Evolutionary conservation across 2,888 invertebrate species (phyloP).

Genomic region (Entomobrya proxima): DNA sequence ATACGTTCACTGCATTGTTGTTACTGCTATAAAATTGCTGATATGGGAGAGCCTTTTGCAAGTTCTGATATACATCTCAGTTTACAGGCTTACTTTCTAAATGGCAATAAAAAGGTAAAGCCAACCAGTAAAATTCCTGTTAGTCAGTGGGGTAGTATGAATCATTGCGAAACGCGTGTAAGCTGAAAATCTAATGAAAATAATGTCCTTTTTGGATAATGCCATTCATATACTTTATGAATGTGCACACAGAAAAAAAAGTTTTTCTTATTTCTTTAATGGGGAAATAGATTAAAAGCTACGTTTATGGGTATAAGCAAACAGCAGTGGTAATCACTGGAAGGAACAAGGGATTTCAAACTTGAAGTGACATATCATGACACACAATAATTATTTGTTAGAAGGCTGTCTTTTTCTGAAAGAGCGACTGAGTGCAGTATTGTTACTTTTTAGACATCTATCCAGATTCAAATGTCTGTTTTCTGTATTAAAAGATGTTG

Average conservation of each 20-base stretch:
- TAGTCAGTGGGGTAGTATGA: neutral
- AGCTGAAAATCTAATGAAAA: too few species aligned
- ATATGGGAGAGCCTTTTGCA: neutral
- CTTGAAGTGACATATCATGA: slow-evolving; percentile 10
- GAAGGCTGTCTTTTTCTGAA: neutral
- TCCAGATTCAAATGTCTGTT: too few species aligned
- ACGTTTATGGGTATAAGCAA: slow-evolving; percentile 21
- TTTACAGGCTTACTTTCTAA: slow-evolving; percentile 18
- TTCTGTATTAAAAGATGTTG: neutral
- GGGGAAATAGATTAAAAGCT: slow-evolving; percentile 19
- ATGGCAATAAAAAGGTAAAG: slow-evolving; percentile 35
- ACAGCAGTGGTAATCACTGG: slow-evolving; percentile 5
- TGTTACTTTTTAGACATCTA: too few species aligned
- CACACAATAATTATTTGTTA: slow-evolving; percentile 9
- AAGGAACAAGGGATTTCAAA: neutral
- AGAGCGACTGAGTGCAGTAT: neutral
- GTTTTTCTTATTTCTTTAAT: neutral
- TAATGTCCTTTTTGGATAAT: neutral
- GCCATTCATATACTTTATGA: neutral
- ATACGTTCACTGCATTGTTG: neutral
- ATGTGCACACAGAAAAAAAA: neutral
- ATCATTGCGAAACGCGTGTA: neutral
- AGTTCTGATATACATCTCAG: slow-evolving; percentile 1
- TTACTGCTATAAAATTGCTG: neutral
- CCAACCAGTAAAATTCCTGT: neutral